Evolutionary conservation across 2,888 invertebrate species (phyloP), one percentile per base, ranked within the genome.

Genomic region (Rhagonycha fulva): DNA sequence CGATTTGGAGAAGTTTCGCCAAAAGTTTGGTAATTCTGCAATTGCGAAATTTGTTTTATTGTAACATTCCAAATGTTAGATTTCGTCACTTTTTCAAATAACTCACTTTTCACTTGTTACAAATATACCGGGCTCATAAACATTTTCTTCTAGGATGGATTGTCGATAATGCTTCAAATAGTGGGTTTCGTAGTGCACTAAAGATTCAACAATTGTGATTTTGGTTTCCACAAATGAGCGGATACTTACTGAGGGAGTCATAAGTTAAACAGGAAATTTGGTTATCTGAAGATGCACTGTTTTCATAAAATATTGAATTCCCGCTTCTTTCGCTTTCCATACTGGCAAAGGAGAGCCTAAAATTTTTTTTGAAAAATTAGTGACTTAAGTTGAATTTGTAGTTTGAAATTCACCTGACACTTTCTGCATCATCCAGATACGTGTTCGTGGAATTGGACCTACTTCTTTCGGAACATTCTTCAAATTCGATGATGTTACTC

Each of bases 111-210:
- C 87, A 68, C 85, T 85, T 0, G 87, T 85, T 9, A 80, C 78
- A 70, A 83, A 84, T 30, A 87, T 85, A 28, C 86, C 86, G 11
- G 85, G 84, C 76, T 85, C 84, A 70, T 86, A 87, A 10, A 84
- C 79, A 32, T 82, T 83, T 79, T 87, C 87, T 78, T 87, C 87
- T 4, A 86, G 82, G 74, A 84, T 83, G 0, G 85, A 85, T 74
- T 86, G 86, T 61, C 81, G 80, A 70, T 85, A 87, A 72, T 85
- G 85, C 70, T 84, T 83, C 19, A 81, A 80, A 68, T 86, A 85
- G 28, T 82, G 78, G 32, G 82, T 83, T 77, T 85, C 85, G 69
- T 86, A 87, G 74, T 86, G 84, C n/a, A 81, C 86, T 86, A 68
- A 24, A 66, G 24, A 24, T 47, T 5, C 0, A n/a, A 9, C 2